Evolutionary conservation across 2,113 vertebrate genomes (phyloP).

Genomic region (Tragelaphus imberbis): DNA sequence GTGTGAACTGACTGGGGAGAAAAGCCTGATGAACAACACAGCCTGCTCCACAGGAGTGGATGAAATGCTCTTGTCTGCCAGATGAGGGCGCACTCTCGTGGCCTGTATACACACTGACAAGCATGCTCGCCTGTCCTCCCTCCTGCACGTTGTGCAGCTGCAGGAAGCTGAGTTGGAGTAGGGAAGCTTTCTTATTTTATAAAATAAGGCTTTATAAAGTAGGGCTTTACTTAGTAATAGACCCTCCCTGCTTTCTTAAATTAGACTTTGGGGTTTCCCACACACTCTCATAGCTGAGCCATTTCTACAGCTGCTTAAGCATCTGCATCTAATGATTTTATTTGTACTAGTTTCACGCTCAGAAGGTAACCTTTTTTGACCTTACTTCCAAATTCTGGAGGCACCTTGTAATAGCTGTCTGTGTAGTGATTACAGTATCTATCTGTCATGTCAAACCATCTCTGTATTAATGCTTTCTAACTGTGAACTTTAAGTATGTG

Average conservation of each 20-base stretch:
- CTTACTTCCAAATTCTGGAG: slow-evolving; percentile 39
- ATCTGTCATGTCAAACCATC: slow-evolving; percentile 65
- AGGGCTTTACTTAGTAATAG: neutral
- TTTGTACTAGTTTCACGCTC: slow-evolving; percentile 38
- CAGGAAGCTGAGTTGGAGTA: neutral
- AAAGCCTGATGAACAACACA: neutral
- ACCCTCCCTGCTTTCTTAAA: neutral
- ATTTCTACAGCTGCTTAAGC: neutral
- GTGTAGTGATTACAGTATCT: slow-evolving; percentile 42
- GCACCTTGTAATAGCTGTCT: slow-evolving; percentile 38
- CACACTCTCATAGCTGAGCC: neutral
- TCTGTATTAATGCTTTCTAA: slow-evolving; percentile 73
- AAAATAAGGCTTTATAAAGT: neutral
- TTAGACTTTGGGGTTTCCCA: neutral
- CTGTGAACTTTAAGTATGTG: slow-evolving; percentile 57
- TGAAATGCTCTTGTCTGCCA: neutral
- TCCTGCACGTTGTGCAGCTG: neutral
- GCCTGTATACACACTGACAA: neutral
- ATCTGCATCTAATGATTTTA: neutral
- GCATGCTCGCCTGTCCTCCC: neutral
- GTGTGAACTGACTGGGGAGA: neutral
- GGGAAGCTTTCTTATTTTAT: neutral
- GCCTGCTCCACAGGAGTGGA: neutral
- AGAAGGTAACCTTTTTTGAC: slow-evolving; percentile 45
- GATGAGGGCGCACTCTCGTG: neutral